Evolutionary conservation across 2,113 vertebrate genomes (phyloP), one percentile per base, ranked within the genome.

Genomic region (Myxocyprinus asiaticus): DNA sequence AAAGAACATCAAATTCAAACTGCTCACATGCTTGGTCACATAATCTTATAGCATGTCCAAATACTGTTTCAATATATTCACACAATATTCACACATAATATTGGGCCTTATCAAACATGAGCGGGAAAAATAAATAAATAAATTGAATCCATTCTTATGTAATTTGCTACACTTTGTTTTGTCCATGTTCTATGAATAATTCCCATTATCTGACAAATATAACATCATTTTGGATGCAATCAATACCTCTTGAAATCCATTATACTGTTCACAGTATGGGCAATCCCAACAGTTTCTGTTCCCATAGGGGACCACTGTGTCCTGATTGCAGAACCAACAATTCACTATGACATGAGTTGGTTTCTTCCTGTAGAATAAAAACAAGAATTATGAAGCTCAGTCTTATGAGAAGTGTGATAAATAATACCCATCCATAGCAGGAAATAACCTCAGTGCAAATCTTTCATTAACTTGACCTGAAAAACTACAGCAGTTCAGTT

Each of bases 231-330:
- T 8, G 47, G 6, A 10, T 56, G 22, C 17, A 7, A 33, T 22
- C n/a, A 62, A 47, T 79, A 98, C 98, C 95, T 98, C 95, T 80
- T 99, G 96, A 86, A 99, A 99, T 56, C 98, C 98, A 2, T 99
- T 99, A 90, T 99, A 99, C 90, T 99, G 98, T 75, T 99, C 98
- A 22, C 98, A 99, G 91, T 94, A 93, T 22, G 97, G 97, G 78
- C 98, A 99, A 66, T 99, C 98, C 97, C 97, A 99, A 88, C 98
- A 98, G 90, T 99, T 99, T 51, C 95, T 94, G 85, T 99, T 99
- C 22, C 97, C 98, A 1, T 98, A 99, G 0, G 98, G 98, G 70
- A 99, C 98, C 65, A 96, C 89, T 0, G 95, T 96, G 88, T 98
- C 94, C 81, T 95, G 93, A 58, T 92, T 94, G 84, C 98, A 99